Evolutionary conservation across 2,888 invertebrate species (phyloP), one percentile per base, ranked within the genome.

Genomic region (Phytoseiulus persimilis): DNA sequence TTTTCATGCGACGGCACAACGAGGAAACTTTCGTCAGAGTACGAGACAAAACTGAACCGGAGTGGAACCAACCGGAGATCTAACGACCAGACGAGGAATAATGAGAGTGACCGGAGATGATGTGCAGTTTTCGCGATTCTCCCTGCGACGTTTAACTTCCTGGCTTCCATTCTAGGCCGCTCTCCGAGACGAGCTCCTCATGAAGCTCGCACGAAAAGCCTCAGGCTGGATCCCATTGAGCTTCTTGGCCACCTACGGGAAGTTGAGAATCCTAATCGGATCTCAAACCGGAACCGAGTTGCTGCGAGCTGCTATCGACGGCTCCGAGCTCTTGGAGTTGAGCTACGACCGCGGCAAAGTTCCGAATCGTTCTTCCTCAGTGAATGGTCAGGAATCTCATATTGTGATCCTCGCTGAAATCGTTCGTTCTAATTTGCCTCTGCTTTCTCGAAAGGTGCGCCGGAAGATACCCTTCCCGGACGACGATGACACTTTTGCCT

Each of bases 211-310:
- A 0, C 32, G 87, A 23, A 33, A 45, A n/a, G 28, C 28, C 9
- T 32, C 33, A 0, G 87, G 87, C 6, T 87, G 87, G 87, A 87
- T 87, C 32, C 45, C 87, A 39, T 31, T 87, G 9, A 87, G 9
- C 11, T 87, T 87, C 33, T 39, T 87, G 87, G 87, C 87, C 28
- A 87, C 87, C 0, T 87, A 87, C 87, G 87, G 87, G n/a, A 33
- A 45, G n/a, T n/a, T 87, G 32, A 33, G 31, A 87, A 87, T 31
- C 6, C n/a, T 87, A 23, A 87, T 33, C 6, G 33, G 87, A 32
- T 87, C 87, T 33, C 87, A 87, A 6, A 87, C 87, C 0, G 87
- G 23, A 45, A 45, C 45, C 14, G 33, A 5, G 9, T 0, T 87
- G 14, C 87, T 87, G 28, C 32, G 87, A 23, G n/a, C 5, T 5